Base-by-base conservation (phyloP, 2,888 invertebrate species). In the Caenorhabditis macrosperma region DNA sequence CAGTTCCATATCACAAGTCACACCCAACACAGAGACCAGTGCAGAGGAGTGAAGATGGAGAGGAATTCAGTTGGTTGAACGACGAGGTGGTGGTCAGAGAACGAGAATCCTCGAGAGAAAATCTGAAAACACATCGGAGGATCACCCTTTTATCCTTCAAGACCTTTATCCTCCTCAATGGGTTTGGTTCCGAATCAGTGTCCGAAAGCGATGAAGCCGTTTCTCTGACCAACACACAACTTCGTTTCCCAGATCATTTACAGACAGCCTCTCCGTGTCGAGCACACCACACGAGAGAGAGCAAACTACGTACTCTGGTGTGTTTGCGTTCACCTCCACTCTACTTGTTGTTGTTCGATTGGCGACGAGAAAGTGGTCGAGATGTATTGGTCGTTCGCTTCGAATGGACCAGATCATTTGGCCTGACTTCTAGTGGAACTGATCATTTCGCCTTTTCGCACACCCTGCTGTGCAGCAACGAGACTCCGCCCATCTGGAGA, bases 341-440 rank as follows among this genome's bases (percentile, higher is more conserved):
- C 24, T 54, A 41, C 50, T 15, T 59, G 48, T 26, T 24, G 15
- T 54, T 3, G 59, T n/a, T n/a, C n/a, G n/a, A n/a, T n/a, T 52
- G 69, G 60, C 41, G 52, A 38, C 33, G 28, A 38, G 54, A 69
- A 69, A 61, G 61, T 69, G 69, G 69, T 69, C 69, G 69, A 38
- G 69, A 69, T 69, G 69, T 69, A 12, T 69, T 61, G 52, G 69
- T 54, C 69, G 57, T 35, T 26, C 26, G 12, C 41, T 54, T 24
- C 48, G 44, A 52, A 9, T 69, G 69, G 54, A 44, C 60, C 20
- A 59, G 69, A 61, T 69, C 69, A 35, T 41, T 60, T 61, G 52
- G 60, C 44, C 59, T 69, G 55, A 57, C 68, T 57, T 35, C 46
- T n/a, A 50, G 48, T 69, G 68, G 30, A 69, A 69, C 68, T 69